Base-by-base conservation (phyloP, 2,113 vertebrate species). In the Podiceps cristatus region DNA sequence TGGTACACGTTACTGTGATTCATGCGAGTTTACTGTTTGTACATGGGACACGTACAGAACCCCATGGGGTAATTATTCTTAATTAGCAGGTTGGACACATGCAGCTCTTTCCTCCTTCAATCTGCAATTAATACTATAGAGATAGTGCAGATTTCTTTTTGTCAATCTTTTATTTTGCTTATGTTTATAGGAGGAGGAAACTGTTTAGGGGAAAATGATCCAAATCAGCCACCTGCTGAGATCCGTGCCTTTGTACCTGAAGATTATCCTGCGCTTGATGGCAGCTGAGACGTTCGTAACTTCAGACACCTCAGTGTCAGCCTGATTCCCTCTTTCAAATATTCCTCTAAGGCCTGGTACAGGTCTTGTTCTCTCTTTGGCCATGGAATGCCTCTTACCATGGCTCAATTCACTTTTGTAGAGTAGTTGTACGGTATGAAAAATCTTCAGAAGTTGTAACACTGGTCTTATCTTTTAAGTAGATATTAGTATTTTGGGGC, bases 11-110 rank as follows among this genome's bases (percentile, higher is more conserved):
- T 84, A 8, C 67, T 73, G 80, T 31, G 68, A 80, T 84, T 80
- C 4, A 0, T 66, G 76, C 27, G 9, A 16, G 78, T 56, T 63
- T 81, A 12, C 53, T 94, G 92, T 91, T 96, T 91, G 73, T 87
- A 81, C 33, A 33, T 29, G 28, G 96, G 95, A 81, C 72, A 89
- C 89, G 95, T 72, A 92, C 1, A 86, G 81, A 95, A 31, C 92
- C 68, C 90, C 81, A 85, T 50, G 90, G 87, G 90, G 73, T 96
- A 94, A 95, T 97, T 97, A 97, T 15, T 74, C 73, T 40, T 91
- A 94, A 94, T 95, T 91, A 95, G 73, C 68, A 78, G 52, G 80
- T 83, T 86, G 94, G 94, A 93, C 94, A 88, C 96, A 88, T 0
- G 88, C 88, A 12, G 93, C 73, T 97, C 79, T 59, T 88, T 72